Evolutionary conservation across 1,140 invertebrate genomes (phyloP), one percentile per base, ranked within the genome.

Genomic region (Procambarus clarkii): DNA sequence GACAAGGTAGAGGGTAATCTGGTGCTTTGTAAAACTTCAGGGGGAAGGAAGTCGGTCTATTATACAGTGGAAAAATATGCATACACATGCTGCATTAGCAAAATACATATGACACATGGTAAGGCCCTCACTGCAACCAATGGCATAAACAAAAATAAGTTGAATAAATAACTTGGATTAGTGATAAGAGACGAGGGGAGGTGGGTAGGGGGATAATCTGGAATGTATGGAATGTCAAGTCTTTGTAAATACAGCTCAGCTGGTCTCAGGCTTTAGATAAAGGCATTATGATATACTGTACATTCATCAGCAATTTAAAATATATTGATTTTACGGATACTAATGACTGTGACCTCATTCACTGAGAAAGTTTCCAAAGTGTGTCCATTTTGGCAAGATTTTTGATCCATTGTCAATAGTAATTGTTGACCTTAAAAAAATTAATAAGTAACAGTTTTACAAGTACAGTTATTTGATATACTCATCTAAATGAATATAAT

Each of bases 11-110:
- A 80, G 50, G 18, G 18, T 80, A 54, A 48, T 80, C 46, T 54
- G 50, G 45, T 50, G 78, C 78, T 50, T 78, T 48, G 78, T 80
- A 54, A 80, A 80, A 80, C n/a, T 50, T 50, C 21, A 80, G 4
- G 18, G 4, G 46, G 60, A 58, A 21, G 50, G 18, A 50, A 80
- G 44, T 69, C 60, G 60, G 82, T 84, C 44, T 84, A 64, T 84
- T 84, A 71, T 84, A 84, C 82, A 84, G 82, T 84, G 82, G 82
- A 84, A 84, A 84, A 84, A 84, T 84, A 84, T 84, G 71, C 82
- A 84, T 80, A 74, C 79, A 81, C 79, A 81, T 81, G 79, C 79
- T 81, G 79, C 79, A 58, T 81, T 54, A 81, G 79, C 48, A 81
- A 81, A 81, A 81, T 81, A 81, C 79, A 54, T 81, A 84, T 84